Evolutionary conservation across 2,888 invertebrate genomes (phyloP), one percentile per base, ranked within the genome.

Genomic region (Acleris literana): DNA sequence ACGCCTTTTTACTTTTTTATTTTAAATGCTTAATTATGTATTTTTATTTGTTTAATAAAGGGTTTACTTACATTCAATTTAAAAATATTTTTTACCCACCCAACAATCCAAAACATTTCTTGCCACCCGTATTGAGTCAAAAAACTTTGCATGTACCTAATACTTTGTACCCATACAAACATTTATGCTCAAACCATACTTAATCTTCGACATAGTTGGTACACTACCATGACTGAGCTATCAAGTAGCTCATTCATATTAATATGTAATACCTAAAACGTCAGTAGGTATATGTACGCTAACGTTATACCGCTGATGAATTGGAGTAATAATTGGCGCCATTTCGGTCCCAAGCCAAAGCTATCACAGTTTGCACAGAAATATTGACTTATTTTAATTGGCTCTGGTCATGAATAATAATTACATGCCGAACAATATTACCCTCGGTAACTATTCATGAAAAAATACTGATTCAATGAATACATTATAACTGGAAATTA

Each of bases 361-460:
- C 66, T 66, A 66, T 66, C 66, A 53, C 25, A 62, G 66, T 62
- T 66, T 66, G 66, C 61, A 57, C 66, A 66, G 66, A 66, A 62
- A 66, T 66, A 66, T 66, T 62, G 66, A 66, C 66, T 62, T 66
- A 61, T 66, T 66, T 66, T 66, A 66, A 66, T 66, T 66, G 66
- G 66, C 46, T 53, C 62, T 53, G 61, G 60, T 39, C 57, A 66
- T 66, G 66, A 66, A 66, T 66, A 66, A 62, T 66, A 66, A 65
- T 65, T 61, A 66, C 39, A 25, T 57, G 57, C 65, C 56, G 65
- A 66, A 66, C 61, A 66, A 61, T 61, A 56, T 61, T 57, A 52
- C 62, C 48, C 57, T 55, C 57, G 66, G 57, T n/a, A 62, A 66
- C 66, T 66, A 66, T 62, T 66, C 39, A 25, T 51, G 57, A 66